Conservation (phyloP, 2,797 vertebrate species). For the Setipinna tenuifilis region DNA sequence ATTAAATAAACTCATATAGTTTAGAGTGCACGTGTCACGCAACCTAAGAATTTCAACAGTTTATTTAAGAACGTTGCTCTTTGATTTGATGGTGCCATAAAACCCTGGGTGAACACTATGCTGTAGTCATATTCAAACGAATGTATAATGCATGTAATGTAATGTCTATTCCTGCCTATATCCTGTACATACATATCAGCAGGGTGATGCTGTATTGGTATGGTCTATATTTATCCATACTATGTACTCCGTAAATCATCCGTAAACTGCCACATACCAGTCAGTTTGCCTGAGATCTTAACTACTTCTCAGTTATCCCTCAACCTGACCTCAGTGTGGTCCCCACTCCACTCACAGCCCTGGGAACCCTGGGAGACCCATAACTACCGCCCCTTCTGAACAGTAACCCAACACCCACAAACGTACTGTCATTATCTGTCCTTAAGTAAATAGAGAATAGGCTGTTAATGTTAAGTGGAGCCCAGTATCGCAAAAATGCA, state of each 20-base stretch:
- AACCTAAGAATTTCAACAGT: not conserved
- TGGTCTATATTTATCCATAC: not conserved
- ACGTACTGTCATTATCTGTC: not conserved
- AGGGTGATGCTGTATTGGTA: no score
- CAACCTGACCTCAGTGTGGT: not conserved
- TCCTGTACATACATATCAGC: no score
- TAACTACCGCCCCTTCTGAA: not conserved
- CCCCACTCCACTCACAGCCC: not conserved
- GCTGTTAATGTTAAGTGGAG: not conserved
- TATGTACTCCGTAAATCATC: not conserved
- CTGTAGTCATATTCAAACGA: not conserved
- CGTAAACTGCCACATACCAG: not conserved
- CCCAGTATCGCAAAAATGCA: not conserved
- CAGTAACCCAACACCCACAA: not conserved
- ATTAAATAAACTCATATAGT: not conserved
- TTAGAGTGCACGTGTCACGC: not conserved
- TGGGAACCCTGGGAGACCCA: not conserved
- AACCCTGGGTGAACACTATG: not conserved
- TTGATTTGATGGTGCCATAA: not conserved
- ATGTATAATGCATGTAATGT: not conserved
- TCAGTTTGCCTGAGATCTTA: not conserved
- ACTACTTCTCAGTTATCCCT: not conserved
- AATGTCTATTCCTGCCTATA: no score
- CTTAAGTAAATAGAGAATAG: not conserved
- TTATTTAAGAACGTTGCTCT: not conserved